Evolutionary conservation across 1,140 invertebrate genomes (phyloP), one percentile per base, ranked within the genome.

Genomic region (Leptestheria dahalacensis): DNA sequence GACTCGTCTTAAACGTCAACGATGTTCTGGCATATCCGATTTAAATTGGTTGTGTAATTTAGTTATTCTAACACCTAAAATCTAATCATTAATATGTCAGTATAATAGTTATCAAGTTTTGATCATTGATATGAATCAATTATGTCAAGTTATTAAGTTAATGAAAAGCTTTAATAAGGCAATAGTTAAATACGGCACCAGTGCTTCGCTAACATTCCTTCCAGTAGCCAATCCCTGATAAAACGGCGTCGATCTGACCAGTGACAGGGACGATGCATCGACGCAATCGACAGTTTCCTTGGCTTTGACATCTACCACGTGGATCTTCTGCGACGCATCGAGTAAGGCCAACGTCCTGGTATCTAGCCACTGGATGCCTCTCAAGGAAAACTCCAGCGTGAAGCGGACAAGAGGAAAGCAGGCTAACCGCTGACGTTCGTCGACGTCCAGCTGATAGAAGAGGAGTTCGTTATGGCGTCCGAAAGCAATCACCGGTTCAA

Each of bases 401-500:
- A 60, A 50, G 41, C 51, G 58, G n/a, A 60, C 24, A 18, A 60
- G 41, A 21, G 49, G 58, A 23, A 33, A 29, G 23, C 41, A 60
- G 23, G 29, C 28, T 6, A 60, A n/a, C 18, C 51, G 25, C 24
- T 33, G 25, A 21, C 51, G 48, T 23, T 60, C 47, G 33, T 60
- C 49, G 6, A 60, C 25, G 20, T 49, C 48, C 26, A 88, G 83
- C 72, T 90, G 85, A 70, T 86, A 91, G 71, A 92, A 93, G 71
- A 84, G 81, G 25, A 93, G 75, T 51, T 79, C 81, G 56, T 78
- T 80, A 59, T 91, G 85, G 53, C 90, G 73, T 1, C 83, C 89
- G 69, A 91, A 85, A 24, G 91, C 91, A 41, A 97, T 73, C 23
- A 96, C 83, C 48, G 90, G 85, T 76, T 86, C 82, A 65, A 91